phyloP scores from a whole-genome alignment of 2,113 vertebrate genomes.

The Cisticola juncidis region DNA sequence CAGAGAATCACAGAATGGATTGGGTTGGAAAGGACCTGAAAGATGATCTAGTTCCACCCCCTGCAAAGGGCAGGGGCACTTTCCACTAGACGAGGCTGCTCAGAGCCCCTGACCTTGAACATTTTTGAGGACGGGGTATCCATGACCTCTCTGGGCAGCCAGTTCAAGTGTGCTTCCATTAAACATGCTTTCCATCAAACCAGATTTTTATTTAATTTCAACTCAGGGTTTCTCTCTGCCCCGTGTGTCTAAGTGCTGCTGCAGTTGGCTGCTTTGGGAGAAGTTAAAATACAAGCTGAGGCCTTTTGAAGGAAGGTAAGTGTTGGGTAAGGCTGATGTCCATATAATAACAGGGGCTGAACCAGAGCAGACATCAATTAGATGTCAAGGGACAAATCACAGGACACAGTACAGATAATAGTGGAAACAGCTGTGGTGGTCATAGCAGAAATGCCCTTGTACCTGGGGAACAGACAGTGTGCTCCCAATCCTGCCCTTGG shows the following conservation, averaged over 20 bases:
- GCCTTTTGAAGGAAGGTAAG: background rate
- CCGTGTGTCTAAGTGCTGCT: background rate
- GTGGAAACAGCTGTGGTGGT: background rate
- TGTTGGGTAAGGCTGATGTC: background rate
- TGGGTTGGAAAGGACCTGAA: background rate
- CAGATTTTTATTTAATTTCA: background rate
- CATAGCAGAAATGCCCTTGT: background rate
- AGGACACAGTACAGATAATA: background rate
- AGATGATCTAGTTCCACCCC: background rate
- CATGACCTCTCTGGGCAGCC: background rate
- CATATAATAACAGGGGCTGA: background rate
- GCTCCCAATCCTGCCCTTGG: background rate
- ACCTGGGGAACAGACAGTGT: background rate
- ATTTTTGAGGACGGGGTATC: background rate
- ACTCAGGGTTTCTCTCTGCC: background rate
- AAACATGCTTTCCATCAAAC: background rate
- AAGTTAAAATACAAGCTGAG: background rate
- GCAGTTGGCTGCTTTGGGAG: background rate
- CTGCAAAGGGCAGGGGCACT: background rate
- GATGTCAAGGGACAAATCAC: background rate
- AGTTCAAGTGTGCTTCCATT: background rate
- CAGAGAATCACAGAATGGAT: background rate
- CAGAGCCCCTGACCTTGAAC: background rate
- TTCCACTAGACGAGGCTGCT: background rate
- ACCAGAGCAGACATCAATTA: background rate